Evolutionary conservation across 64 coral and sea anemone genomes (phyloP).

Genomic region (Orbicella faveolata): DNA sequence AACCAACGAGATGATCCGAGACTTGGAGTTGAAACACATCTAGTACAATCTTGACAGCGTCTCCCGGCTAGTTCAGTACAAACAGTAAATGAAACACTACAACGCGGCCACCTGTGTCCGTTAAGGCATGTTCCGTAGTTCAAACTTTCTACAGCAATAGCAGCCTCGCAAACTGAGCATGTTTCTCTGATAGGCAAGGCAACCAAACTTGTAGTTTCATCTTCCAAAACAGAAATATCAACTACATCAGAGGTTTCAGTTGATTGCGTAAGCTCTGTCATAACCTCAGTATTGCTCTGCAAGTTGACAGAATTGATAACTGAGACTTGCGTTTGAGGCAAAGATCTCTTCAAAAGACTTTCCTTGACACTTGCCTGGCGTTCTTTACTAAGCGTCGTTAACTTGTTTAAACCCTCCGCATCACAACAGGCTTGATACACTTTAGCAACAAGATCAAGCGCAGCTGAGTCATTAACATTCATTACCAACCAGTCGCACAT

Average conservation of each 20-base stretch:
- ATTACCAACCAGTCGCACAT: constrained; percentile 13
- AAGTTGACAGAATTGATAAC: neutral
- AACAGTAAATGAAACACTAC: constrained; percentile 8
- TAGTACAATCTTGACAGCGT: constrained; percentile 26
- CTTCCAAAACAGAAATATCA: neutral
- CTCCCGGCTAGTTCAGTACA: neutral
- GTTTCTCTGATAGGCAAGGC: neutral
- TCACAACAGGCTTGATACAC: neutral
- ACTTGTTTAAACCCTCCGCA: neutral
- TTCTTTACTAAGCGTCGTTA: neutral
- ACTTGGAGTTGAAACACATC: constrained; percentile 23
- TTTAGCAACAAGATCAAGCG: neutral
- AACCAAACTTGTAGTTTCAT: no score
- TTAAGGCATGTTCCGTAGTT: constrained; percentile 13
- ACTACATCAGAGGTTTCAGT: neutral
- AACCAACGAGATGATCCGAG: neutral
- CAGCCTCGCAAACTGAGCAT: constrained; percentile 11
- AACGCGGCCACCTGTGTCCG: constrained; percentile 24
- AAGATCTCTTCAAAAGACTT: neutral
- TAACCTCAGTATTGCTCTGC: neutral
- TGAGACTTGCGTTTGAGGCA: neutral
- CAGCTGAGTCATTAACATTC: constrained; percentile 2
- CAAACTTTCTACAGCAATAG: constrained; percentile 23
- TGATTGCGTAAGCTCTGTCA: neutral
- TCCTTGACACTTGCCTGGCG: neutral